Conservation (phyloP, 1,140 invertebrate genomes). For the Sinonovacula constricta region DNA sequence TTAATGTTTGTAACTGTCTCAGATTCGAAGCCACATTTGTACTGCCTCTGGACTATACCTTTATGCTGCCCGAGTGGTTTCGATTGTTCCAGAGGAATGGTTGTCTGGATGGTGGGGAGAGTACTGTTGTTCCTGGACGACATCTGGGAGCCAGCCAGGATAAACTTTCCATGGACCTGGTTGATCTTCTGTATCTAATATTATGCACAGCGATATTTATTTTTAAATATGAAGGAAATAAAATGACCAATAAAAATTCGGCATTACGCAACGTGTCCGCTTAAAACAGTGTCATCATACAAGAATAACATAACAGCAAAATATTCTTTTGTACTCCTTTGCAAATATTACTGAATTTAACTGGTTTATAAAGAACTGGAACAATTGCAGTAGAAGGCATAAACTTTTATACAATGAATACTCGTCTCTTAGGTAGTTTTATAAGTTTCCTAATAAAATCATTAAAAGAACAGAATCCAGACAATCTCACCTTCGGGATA, state of each 20-base stretch:
- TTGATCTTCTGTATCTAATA: constrained; percentile 22
- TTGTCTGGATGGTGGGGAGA: background rate
- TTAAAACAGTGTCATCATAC: background rate
- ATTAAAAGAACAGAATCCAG: background rate
- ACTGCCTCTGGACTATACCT: background rate
- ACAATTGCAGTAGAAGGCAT: too few relatives aligned
- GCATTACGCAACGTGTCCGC: background rate
- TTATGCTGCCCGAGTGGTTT: background rate
- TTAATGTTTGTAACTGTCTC: too few relatives aligned
- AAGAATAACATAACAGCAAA: background rate
- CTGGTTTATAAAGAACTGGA: too few relatives aligned
- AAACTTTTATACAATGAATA: too few relatives aligned
- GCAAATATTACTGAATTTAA: too few relatives aligned
- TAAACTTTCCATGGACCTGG: constrained; percentile 25
- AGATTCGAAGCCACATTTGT: too few relatives aligned
- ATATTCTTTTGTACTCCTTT: too few relatives aligned
- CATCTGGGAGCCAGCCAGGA: background rate
- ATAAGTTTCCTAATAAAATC: background rate
- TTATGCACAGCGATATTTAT: background rate
- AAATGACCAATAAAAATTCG: too few relatives aligned
- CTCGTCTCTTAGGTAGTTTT: background rate
- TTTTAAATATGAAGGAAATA: too few relatives aligned
- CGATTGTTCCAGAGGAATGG: background rate
- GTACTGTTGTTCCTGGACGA: background rate
- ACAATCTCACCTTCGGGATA: constrained; percentile 59